These are phyloP conservation scores for Cephalopholis sonnerati DNA, from an alignment of 2,113 vertebrate genomes.

Conservation along the genomic window DNA sequence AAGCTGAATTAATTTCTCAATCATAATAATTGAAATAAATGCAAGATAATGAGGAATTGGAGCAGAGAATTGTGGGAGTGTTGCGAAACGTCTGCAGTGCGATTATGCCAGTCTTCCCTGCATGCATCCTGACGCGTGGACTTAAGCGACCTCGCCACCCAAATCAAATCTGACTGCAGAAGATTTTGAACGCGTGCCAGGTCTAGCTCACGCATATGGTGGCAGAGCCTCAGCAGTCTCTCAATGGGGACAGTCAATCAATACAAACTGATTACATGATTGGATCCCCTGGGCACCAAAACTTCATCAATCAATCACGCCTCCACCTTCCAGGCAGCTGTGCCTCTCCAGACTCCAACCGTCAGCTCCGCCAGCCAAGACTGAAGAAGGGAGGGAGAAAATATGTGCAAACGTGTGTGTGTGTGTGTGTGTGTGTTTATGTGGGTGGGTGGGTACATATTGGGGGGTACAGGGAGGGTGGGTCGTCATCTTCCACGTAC, in stretches of 20 bases:
- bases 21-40: slow-evolving; percentile 68
- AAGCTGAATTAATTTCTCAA: slow-evolving; percentile 64
- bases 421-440: slow-evolving; percentile 16
- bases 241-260: slow-evolving; percentile 77
- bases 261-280: slow-evolving; percentile 83
- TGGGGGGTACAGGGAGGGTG: not conserved
- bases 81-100: slow-evolving; percentile 40
- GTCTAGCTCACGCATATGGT: slow-evolving; percentile 40
- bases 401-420: slow-evolving; percentile 13
- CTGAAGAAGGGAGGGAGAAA: slow-evolving; percentile 31
- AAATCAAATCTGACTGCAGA: slow-evolving; percentile 67
- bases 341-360: slow-evolving; percentile 57
- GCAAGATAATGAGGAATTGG: slow-evolving; percentile 54
- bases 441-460: not conserved
- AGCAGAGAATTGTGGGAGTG: slow-evolving; percentile 42
- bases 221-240: slow-evolving; percentile 61
- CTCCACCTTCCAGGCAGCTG: slow-evolving; percentile 74
- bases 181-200: slow-evolving; percentile 64
- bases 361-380: slow-evolving; percentile 47
- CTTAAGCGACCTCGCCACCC: slow-evolving; percentile 25
- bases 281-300: slow-evolving; percentile 78
- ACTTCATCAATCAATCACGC: slow-evolving; percentile 80
- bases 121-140: slow-evolving; percentile 40
- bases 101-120: slow-evolving; percentile 41
- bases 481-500: slow-evolving; percentile 12